Evolutionary conservation across 2,113 vertebrate genomes (phyloP).

Genomic region (Charina bottae): DNA sequence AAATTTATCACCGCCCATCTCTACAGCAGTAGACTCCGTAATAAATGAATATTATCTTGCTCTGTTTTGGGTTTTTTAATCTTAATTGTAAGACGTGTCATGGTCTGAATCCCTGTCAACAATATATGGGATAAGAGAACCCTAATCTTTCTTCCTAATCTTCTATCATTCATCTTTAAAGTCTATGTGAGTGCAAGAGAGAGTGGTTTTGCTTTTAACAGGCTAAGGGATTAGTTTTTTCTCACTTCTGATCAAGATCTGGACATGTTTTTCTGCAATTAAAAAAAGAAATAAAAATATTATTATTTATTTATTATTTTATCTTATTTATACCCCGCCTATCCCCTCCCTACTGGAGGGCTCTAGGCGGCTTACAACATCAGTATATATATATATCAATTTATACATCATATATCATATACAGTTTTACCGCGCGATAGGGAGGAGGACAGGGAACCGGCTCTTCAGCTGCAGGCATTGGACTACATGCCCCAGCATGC

Average conservation of each 20-base stretch:
- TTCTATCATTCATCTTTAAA: neutral
- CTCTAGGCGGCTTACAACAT: no score
- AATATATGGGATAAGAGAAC: neutral
- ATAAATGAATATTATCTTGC: neutral
- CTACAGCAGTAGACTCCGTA: no score
- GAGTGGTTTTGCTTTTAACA: neutral
- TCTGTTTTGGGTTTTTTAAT: neutral
- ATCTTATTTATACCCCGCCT: no score
- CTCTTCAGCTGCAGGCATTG: no score
- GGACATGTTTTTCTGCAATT: neutral
- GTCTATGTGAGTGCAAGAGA: neutral
- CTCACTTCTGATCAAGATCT: neutral
- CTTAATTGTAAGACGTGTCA: neutral
- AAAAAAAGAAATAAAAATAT: neutral
- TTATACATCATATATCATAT: no score
- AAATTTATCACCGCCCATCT: no score
- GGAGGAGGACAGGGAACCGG: no score
- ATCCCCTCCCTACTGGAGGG: no score
- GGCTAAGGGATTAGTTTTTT: neutral
- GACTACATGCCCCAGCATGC: no score
- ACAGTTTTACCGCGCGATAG: no score
- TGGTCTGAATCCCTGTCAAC: neutral
- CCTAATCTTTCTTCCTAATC: neutral
- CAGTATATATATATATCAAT: no score
- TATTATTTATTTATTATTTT: no score